Evolutionary conservation across 2,888 invertebrate species (phyloP).

Genomic region (Micropterix aruncella): DNA sequence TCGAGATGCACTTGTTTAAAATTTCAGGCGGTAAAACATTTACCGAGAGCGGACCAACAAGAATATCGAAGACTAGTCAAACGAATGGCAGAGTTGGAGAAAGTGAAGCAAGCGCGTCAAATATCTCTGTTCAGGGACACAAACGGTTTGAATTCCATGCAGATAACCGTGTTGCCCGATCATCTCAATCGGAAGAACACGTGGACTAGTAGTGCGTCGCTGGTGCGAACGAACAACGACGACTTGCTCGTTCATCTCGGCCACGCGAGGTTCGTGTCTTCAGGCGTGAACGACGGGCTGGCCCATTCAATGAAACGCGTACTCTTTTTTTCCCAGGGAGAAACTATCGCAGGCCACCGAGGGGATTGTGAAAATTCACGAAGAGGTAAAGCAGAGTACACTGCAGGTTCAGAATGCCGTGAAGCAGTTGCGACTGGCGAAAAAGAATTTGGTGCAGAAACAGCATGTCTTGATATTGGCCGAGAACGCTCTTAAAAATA

Average conservation of each 20-base stretch:
- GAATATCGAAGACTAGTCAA: constrained; percentile 33
- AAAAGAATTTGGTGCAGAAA: constrained; percentile 29
- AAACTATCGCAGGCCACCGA: constrained; percentile 32
- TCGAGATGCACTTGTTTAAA: too few relatives aligned
- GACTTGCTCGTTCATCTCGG: not conserved
- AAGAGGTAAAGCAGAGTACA: constrained; percentile 25
- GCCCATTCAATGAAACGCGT: too few relatives aligned
- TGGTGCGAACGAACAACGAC: too few relatives aligned
- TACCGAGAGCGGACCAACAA: constrained; percentile 34
- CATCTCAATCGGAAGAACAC: not conserved
- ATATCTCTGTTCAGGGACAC: constrained; percentile 17
- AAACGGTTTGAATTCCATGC: constrained; percentile 7
- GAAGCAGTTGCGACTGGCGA: constrained; percentile 27
- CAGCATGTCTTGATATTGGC: constrained; percentile 27
- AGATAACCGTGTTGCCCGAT: constrained; percentile 13
- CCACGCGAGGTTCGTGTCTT: not conserved
- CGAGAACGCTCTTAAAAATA: constrained; percentile 25
- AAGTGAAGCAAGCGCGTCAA: constrained; percentile 30
- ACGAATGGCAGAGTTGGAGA: constrained; percentile 35
- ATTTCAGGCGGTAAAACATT: constrained; percentile 30
- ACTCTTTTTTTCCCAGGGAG: constrained; percentile 27
- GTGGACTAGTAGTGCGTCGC: not conserved
- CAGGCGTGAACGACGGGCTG: too few relatives aligned
- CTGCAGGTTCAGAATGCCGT: constrained; percentile 32
- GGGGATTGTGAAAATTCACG: constrained; percentile 29